phyloP scores from a whole-genome alignment of 2,888 invertebrate genomes.

The Caenorhabditis wallacei region DNA sequence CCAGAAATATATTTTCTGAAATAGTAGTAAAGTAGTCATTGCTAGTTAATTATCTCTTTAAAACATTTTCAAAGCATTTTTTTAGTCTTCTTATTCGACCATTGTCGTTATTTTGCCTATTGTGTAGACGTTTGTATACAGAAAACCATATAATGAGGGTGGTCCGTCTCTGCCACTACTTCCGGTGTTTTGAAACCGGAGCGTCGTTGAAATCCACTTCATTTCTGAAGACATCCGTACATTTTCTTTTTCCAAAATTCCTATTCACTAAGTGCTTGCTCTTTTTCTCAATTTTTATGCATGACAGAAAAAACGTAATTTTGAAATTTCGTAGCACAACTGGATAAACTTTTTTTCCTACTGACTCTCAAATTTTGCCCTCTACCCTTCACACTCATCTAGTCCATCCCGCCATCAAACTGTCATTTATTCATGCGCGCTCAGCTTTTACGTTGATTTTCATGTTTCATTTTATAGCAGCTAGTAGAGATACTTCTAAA shows the following conservation, averaged over 20 bases:
- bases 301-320: constrained; percentile 52
- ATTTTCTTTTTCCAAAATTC: constrained; percentile 41
- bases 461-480: constrained; percentile 25
- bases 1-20: no score
- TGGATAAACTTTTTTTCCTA: constrained; percentile 22
- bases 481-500: constrained; percentile 8
- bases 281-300: constrained; percentile 44
- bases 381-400: constrained; percentile 25
- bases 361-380: constrained; percentile 19
- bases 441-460: constrained; percentile 10
- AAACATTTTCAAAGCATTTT: not conserved
- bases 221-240: constrained; percentile 60
- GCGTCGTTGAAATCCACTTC: constrained; percentile 59
- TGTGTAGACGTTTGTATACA: constrained; percentile 18
- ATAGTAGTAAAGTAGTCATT: no score
- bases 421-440: constrained; percentile 53
- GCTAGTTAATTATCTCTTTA: no score
- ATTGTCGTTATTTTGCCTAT: constrained; percentile 25
- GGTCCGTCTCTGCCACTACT: constrained; percentile 41
- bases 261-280: constrained; percentile 32
- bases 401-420: constrained; percentile 27
- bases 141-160: constrained; percentile 49
- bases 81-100: not conserved
- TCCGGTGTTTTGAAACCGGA: constrained; percentile 66
- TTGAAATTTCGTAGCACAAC: constrained; percentile 3